phyloP scores from a whole-genome alignment of 2,888 invertebrate species.

The Leptopilina drosophilae region DNA sequence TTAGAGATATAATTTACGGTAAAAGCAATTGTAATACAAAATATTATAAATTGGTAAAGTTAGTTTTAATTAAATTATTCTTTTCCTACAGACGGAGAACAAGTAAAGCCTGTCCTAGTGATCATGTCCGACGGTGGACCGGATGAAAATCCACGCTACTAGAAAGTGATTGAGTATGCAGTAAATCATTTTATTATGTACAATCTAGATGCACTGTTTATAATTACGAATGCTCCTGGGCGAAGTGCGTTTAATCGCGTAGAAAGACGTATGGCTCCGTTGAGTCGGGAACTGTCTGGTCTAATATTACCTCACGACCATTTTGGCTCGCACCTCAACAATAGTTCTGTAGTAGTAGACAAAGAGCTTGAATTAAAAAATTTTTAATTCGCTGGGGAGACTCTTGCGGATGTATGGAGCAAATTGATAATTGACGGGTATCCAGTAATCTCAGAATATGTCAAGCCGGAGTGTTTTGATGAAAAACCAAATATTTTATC shows the following conservation, averaged over 20 bases:
- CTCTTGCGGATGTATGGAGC: constrained; percentile 65
- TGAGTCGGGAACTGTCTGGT: constrained; percentile 63
- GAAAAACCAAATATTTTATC: constrained; percentile 54
- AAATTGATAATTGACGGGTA: constrained; percentile 63
- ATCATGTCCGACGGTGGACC: constrained; percentile 59
- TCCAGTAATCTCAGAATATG: constrained; percentile 50
- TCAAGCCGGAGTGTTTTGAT: neutral
- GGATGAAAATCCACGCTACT: constrained; percentile 45
- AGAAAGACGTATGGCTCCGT: constrained; percentile 66
- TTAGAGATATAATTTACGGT: constrained; percentile 57
- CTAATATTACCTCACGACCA: constrained; percentile 64
- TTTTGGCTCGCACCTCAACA: constrained; percentile 66
- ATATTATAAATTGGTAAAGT: neutral
- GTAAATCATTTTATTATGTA: constrained; percentile 52
- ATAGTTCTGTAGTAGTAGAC: constrained; percentile 63
- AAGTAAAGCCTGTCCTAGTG: constrained; percentile 63
- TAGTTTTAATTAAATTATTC: constrained; percentile 48
- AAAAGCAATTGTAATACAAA: neutral
- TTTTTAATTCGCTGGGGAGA: constrained; percentile 68
- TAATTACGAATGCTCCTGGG: constrained; percentile 65
- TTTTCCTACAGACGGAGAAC: neutral
- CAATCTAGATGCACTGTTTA: constrained; percentile 60
- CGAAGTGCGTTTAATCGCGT: constrained; percentile 68
- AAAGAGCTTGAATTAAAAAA: constrained; percentile 65
- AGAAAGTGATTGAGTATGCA: neutral